Evolutionary conservation across 1,140 invertebrate species (phyloP).

Genomic region (Bombus superbus): DNA sequence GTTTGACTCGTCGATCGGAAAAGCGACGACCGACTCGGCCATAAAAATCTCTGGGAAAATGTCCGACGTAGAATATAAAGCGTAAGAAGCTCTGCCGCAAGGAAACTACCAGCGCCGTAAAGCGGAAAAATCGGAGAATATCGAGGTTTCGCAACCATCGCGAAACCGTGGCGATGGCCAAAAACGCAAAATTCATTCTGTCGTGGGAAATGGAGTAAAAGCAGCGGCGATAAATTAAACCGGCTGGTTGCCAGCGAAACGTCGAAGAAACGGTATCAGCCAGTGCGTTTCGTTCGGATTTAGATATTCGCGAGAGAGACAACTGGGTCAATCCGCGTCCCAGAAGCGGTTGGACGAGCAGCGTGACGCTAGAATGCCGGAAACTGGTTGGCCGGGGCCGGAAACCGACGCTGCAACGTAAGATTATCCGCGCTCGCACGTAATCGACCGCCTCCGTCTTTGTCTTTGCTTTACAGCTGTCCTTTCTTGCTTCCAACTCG

Average conservation of each 20-base stretch:
- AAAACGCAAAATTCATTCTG: background rate
- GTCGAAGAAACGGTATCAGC: slow-evolving; percentile 23
- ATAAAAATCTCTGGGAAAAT: no score
- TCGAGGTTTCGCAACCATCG: no score
- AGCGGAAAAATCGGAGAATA: no score
- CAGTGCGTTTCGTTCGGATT: slow-evolving; percentile 13
- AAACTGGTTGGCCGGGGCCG: slow-evolving; percentile 33
- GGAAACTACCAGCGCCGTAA: no score
- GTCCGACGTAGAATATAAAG: no score
- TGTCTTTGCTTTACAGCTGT: background rate
- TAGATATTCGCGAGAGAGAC: background rate
- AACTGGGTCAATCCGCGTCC: slow-evolving; percentile 56
- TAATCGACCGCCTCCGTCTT: background rate
- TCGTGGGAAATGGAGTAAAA: slow-evolving; percentile 9
- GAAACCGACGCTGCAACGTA: slow-evolving; percentile 28
- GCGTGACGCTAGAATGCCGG: slow-evolving; percentile 22
- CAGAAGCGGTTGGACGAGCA: slow-evolving; percentile 9
- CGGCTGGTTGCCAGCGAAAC: slow-evolving; percentile 30
- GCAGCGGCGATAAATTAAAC: slow-evolving; percentile 23
- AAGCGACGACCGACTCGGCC: no score
- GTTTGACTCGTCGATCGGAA: no score
- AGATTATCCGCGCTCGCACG: slow-evolving; percentile 15
- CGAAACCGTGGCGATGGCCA: no score
- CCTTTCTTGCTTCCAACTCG: no score
- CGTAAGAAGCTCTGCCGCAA: no score